phyloP scores from a whole-genome alignment of 2,888 invertebrate genomes.

The Phoenoteleia sp. region DNA sequence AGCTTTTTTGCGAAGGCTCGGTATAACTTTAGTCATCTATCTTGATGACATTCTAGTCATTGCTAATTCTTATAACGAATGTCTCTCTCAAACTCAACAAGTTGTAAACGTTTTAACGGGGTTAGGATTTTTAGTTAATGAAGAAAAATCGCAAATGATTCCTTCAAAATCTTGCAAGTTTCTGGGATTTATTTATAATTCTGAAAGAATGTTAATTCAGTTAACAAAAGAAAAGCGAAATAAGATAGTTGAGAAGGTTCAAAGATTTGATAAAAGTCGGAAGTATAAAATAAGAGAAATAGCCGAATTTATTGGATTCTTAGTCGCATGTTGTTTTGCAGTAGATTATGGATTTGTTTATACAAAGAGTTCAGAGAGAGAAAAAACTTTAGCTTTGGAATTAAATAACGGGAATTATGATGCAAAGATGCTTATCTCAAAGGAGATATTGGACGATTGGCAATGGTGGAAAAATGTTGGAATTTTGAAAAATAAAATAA shows the following conservation, averaged over 20 bases:
- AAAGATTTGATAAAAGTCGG: slow-evolving; percentile 5
- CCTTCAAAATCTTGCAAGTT: slow-evolving; percentile 20
- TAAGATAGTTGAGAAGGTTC: slow-evolving; percentile 11
- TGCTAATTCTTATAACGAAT: slow-evolving; percentile 7
- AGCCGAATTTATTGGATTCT: slow-evolving; percentile 54
- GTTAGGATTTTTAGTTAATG: slow-evolving; percentile 60
- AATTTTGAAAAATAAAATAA: slow-evolving; percentile 7
- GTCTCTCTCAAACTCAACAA: not conserved
- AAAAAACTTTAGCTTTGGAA: slow-evolving; percentile 38
- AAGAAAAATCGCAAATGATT: slow-evolving; percentile 43
- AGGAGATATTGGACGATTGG: slow-evolving; percentile 43
- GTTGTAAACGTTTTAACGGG: slow-evolving; percentile 5
- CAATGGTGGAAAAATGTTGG: slow-evolving; percentile 56
- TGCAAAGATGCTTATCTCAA: slow-evolving; percentile 22
- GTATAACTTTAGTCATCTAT: slow-evolving; percentile 61
- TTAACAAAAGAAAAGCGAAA: slow-evolving; percentile 61
- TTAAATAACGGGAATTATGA: slow-evolving; percentile 26
- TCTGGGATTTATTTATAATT: slow-evolving; percentile 56
- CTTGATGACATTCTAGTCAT: slow-evolving; percentile 71
- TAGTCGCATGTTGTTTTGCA: slow-evolving; percentile 57
- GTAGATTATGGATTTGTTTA: slow-evolving; percentile 62
- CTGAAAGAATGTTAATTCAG: slow-evolving; percentile 37
- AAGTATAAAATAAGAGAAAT: slow-evolving; percentile 51
- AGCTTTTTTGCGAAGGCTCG: slow-evolving; percentile 26
- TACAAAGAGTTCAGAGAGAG: no score